A percentile compares a stretch with the other conserved stretches of the same genome.
Evolutionary conservation across 2,888 invertebrate species (phyloP).

Genomic region (Melieria picta): DNA sequence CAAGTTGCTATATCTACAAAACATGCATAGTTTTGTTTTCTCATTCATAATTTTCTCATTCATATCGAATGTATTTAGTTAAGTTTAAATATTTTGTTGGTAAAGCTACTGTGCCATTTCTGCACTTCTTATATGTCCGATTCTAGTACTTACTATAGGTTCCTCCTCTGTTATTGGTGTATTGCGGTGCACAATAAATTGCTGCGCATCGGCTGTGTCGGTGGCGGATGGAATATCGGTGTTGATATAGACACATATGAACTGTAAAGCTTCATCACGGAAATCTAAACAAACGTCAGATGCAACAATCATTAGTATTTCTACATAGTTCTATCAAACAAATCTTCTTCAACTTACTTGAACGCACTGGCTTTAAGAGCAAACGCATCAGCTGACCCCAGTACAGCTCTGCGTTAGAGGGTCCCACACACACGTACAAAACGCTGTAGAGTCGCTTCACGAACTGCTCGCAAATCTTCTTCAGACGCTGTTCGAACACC

Average conservation of each 20-base stretch:
- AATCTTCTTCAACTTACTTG: constrained; percentile 47
- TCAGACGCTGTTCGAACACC: constrained; percentile 58
- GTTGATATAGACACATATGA: constrained; percentile 53
- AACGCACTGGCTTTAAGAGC: constrained; percentile 48
- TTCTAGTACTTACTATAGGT: background rate
- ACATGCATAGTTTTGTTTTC: too few relatives aligned
- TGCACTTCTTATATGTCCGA: too few relatives aligned
- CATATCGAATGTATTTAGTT: too few relatives aligned
- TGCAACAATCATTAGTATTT: constrained; percentile 7
- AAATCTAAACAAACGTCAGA: constrained; percentile 49
- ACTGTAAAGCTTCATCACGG: constrained; percentile 54
- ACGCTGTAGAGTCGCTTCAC: constrained; percentile 60
- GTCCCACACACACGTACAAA: constrained; percentile 60
- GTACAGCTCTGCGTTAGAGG: constrained; percentile 59
- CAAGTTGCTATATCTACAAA: too few relatives aligned
- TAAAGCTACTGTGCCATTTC: background rate
- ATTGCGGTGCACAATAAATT: constrained; percentile 55
- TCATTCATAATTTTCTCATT: too few relatives aligned
- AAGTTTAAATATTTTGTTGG: background rate
- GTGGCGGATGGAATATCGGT: constrained; percentile 50
- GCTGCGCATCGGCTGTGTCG: constrained; percentile 52
- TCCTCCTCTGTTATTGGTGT: constrained; percentile 29
- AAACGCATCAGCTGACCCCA: constrained; percentile 60
- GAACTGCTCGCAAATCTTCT: constrained; percentile 56
- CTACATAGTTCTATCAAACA: background rate